phyloP scores from a whole-genome alignment of 2,888 invertebrate species.

The Lasioglossum figueresi region DNA sequence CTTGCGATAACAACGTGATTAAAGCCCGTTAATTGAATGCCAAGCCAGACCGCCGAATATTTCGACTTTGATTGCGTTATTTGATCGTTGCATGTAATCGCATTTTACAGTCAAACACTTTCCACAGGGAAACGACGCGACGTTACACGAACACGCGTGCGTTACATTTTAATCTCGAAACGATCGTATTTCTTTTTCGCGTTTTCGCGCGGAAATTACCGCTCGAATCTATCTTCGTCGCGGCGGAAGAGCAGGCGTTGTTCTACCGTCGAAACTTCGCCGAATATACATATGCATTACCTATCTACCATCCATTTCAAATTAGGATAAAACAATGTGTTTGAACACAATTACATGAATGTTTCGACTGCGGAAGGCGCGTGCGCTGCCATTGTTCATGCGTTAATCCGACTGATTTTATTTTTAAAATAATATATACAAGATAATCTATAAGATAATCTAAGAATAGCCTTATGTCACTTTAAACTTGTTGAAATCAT shows the following conservation, averaged over 20 bases:
- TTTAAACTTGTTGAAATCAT: too few relatives aligned
- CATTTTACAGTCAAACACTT: neutral
- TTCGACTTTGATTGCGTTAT: constrained; percentile 6
- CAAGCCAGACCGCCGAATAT: neutral
- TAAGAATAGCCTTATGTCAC: too few relatives aligned
- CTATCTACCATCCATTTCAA: neutral
- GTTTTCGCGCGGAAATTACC: neutral
- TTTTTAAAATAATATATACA: too few relatives aligned
- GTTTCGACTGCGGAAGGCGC: neutral
- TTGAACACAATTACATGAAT: neutral
- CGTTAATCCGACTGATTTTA: neutral
- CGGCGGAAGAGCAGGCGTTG: neutral
- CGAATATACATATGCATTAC: neutral
- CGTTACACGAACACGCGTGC: neutral
- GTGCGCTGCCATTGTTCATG: neutral
- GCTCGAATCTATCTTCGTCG: neutral
- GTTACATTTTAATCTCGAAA: neutral
- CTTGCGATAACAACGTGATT: constrained; percentile 25
- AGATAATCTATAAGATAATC: too few relatives aligned
- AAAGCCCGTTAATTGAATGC: constrained; percentile 16
- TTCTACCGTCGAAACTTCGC: neutral
- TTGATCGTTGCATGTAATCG: neutral
- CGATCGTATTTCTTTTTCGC: neutral
- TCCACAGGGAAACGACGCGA: neutral
- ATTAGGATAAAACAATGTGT: neutral